Percentiles rank a stretch among this genome's conserved stretches.
Conservation (phyloP, 2,888 invertebrate genomes). For the Conomelus anceps region DNA sequence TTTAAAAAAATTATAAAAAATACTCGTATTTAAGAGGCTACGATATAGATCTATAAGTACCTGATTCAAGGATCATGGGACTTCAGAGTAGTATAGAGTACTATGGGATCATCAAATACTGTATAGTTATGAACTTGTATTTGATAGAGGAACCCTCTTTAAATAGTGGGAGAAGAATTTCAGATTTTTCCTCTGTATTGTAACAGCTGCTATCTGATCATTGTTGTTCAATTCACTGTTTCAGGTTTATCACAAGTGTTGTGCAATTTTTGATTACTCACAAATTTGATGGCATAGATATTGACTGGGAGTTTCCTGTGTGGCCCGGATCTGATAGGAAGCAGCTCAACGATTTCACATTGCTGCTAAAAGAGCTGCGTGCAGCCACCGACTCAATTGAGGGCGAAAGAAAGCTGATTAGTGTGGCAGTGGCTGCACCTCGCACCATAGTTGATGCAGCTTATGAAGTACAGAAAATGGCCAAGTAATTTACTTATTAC, state of each 20-base stretch:
- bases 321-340: constrained; percentile 45
- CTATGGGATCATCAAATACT: too few relatives aligned
- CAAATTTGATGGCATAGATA: constrained; percentile 62
- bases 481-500: constrained; percentile 50
- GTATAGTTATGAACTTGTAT: too few relatives aligned
- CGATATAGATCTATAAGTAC: too few relatives aligned
- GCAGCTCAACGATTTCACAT: constrained; percentile 66
- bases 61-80: too few relatives aligned
- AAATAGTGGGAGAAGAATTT: too few relatives aligned
- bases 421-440: constrained; percentile 71
- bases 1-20: too few relatives aligned
- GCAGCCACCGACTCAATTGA: constrained; percentile 33
- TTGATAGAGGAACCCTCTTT: too few relatives aligned
- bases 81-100: too few relatives aligned
- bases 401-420: constrained; percentile 2
- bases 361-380: constrained; percentile 65
- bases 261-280: constrained; percentile 48
- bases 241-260: constrained; percentile 50
- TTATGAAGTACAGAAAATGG: constrained; percentile 71
- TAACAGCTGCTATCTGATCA: not conserved
- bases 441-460: constrained; percentile 64
- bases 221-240: constrained; percentile 21
- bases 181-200: too few relatives aligned
- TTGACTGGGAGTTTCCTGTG: constrained; percentile 85
- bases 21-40: too few relatives aligned